Evolutionary conservation across 2,113 vertebrate species (phyloP).

Genomic region (Geococcyx californianus): DNA sequence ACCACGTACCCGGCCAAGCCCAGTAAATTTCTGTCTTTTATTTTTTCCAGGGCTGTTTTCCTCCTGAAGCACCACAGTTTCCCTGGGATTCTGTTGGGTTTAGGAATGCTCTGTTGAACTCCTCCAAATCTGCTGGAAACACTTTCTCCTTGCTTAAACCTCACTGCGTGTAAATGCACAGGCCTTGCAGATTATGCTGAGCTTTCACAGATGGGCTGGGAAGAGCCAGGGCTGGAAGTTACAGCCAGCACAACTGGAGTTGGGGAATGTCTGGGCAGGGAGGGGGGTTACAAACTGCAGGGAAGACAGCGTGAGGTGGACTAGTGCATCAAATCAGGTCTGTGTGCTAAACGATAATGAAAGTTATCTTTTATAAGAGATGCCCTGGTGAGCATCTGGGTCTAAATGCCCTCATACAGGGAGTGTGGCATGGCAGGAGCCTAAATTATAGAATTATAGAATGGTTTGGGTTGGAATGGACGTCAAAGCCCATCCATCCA

Average conservation of each 20-base stretch:
- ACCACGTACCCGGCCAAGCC: not conserved
- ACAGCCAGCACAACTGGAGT: not conserved
- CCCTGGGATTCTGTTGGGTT: not conserved
- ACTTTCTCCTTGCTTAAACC: not conserved
- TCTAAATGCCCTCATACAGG: accelerated
- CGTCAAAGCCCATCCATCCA: too few relatives aligned
- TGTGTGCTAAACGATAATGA: not conserved
- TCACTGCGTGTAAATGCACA: not conserved
- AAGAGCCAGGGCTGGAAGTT: not conserved
- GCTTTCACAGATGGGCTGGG: not conserved
- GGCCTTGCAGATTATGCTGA: not conserved
- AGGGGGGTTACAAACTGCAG: not conserved
- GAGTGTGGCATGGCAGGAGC: accelerated
- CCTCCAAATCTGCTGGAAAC: not conserved
- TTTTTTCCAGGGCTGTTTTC: not conserved
- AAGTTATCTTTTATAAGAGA: accelerated
- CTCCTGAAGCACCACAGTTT: not conserved
- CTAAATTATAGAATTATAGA: accelerated
- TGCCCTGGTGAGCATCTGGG: not conserved
- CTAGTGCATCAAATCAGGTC: not conserved
- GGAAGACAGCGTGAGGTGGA: not conserved
- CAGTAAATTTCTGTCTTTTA: not conserved
- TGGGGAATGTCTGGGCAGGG: not conserved
- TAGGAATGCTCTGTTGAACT: not conserved
- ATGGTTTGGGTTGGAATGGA: too few relatives aligned